Evolutionary conservation across 2,888 invertebrate genomes (phyloP).

Genomic region (Drosophila subquinaria): DNA sequence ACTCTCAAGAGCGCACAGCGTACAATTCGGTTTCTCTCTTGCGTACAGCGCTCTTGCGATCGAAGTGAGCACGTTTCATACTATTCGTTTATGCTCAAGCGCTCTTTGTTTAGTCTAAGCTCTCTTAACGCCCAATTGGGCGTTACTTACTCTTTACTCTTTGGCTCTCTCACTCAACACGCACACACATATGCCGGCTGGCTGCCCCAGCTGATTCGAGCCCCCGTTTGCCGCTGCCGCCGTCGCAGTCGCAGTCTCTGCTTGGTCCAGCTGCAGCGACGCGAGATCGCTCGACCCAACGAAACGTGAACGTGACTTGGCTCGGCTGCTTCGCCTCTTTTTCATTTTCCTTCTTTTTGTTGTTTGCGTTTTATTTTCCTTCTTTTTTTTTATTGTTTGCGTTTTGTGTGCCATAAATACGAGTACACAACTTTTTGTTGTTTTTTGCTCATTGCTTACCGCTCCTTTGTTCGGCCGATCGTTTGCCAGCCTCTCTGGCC

Average conservation of each 20-base stretch:
- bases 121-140: conserved; percentile 23
- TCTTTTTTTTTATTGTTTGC: conserved; percentile 22
- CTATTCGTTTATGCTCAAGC: conserved; percentile 26
- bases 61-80: not conserved
- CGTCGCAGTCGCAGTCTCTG: not conserved
- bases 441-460: conserved; percentile 36
- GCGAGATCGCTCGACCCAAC: conserved; percentile 55
- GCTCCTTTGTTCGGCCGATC: conserved; percentile 61
- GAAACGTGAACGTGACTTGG: conserved; percentile 74
- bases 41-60: not conserved
- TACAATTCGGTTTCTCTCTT: not conserved
- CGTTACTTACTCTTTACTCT: not conserved
- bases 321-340: conserved; percentile 52
- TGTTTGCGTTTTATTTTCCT: conserved; percentile 3
- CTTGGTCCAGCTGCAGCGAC: conserved; percentile 9
- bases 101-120: conserved; percentile 11
- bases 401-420: conserved; percentile 52
- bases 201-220: conserved; percentile 40
- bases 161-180: conserved; percentile 17
- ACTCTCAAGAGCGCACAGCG: not conserved
- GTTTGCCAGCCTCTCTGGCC: conserved; percentile 37
- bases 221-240: conserved; percentile 13
- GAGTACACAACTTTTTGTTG: conserved; percentile 28
- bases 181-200: not conserved
- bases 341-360: conserved; percentile 12